phyloP scores from a whole-genome alignment of 2,113 vertebrate genomes.

The Oncorhynchus kisutch region DNA sequence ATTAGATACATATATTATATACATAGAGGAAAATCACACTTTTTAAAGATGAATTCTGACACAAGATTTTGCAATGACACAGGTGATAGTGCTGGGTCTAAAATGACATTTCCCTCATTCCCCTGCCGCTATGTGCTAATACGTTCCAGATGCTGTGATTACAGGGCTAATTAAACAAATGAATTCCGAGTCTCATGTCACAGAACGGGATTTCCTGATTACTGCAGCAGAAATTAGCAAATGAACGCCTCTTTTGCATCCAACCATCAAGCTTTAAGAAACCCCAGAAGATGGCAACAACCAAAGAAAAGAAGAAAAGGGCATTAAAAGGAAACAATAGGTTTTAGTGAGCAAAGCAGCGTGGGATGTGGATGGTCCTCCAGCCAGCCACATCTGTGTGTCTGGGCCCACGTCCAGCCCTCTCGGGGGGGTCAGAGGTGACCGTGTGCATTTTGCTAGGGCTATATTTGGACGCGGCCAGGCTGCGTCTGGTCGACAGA shows the following conservation, averaged over 20 bases:
- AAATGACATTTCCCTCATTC: slow-evolving; percentile 19
- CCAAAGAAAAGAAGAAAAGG: background rate
- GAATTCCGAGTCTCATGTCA: slow-evolving; percentile 16
- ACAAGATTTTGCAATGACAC: background rate
- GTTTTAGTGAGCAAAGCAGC: background rate
- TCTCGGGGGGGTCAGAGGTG: slow-evolving; percentile 18
- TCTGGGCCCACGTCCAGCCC: slow-evolving; percentile 8
- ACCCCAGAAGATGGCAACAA: slow-evolving; percentile 2
- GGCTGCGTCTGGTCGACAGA: slow-evolving; percentile 13
- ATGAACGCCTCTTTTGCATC: background rate
- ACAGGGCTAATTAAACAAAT: slow-evolving; percentile 48
- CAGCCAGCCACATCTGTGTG: background rate
- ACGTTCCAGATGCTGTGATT: slow-evolving; percentile 50
- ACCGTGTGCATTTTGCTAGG: slow-evolving; percentile 2
- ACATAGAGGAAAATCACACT: too few relatives aligned
- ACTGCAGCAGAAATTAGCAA: background rate
- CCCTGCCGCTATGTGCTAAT: slow-evolving; percentile 50
- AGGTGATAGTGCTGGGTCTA: slow-evolving; percentile 26
- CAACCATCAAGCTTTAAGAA: background rate
- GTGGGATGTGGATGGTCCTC: background rate
- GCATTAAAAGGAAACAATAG: background rate
- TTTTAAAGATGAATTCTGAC: background rate
- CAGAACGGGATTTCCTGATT: slow-evolving; percentile 23
- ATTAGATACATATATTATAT: too few relatives aligned
- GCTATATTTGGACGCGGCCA: slow-evolving; percentile 29